These are phyloP conservation scores for Pygocentrus nattereri DNA, from an alignment of 2,797 vertebrate species.

Conservation along the genomic window DNA sequence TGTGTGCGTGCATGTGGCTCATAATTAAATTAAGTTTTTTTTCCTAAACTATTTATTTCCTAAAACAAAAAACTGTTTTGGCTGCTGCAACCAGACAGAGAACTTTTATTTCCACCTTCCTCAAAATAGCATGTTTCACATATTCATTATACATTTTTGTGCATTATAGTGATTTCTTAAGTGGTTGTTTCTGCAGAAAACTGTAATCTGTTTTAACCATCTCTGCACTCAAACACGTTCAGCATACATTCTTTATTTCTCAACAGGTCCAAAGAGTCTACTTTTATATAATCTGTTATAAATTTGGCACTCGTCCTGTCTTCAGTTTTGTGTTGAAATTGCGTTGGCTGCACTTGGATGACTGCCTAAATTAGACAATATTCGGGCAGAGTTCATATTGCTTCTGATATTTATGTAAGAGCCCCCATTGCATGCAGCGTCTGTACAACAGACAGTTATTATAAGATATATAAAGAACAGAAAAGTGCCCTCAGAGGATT, in stretches of 20 bases:
- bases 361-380: neutral
- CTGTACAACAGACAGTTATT: neutral
- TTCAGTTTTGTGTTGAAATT: neutral
- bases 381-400: neutral
- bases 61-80: too few relatives aligned
- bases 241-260: neutral
- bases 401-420: neutral
- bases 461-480: neutral
- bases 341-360: neutral
- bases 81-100: too few relatives aligned
- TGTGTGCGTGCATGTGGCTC: neutral
- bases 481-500: neutral
- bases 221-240: too few relatives aligned
- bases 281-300: neutral
- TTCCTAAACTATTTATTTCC: too few relatives aligned
- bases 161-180: too few relatives aligned
- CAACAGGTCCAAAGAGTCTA: neutral
- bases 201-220: too few relatives aligned
- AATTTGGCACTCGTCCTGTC: neutral
- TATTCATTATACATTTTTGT: neutral
- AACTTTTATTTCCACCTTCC: too few relatives aligned
- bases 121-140: neutral
- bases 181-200: too few relatives aligned
- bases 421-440: neutral
- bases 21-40: too few relatives aligned